phyloP scores from a whole-genome alignment of 2,113 vertebrate species.

The Suricata suricatta region DNA sequence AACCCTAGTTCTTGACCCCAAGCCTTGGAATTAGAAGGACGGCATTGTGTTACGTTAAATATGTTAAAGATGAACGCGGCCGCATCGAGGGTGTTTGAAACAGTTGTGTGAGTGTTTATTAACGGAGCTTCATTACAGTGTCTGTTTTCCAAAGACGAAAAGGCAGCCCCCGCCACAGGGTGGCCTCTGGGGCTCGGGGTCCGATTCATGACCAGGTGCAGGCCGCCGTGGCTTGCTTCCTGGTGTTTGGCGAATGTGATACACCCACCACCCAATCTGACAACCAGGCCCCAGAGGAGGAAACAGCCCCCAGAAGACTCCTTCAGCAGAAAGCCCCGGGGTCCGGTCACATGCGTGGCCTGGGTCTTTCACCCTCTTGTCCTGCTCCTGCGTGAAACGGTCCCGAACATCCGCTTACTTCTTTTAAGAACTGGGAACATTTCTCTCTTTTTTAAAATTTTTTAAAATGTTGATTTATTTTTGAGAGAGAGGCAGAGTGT shows the following conservation, averaged over 20 bases:
- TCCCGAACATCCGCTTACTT: not conserved
- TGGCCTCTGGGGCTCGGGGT: not conserved
- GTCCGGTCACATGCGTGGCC: not conserved
- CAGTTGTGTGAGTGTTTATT: no score
- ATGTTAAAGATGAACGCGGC: not conserved
- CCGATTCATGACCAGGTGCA: not conserved
- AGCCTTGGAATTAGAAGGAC: not conserved
- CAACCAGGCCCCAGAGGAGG: not conserved
- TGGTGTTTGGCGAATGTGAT: not conserved
- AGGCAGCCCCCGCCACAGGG: not conserved
- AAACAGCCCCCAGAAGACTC: accelerated
- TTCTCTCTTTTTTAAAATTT: not conserved
- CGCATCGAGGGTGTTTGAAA: no score
- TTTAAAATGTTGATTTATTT: no score
- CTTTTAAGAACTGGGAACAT: not conserved
- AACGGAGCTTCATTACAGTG: not conserved
- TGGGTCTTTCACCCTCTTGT: not conserved
- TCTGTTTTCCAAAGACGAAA: not conserved
- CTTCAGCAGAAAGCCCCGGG: not conserved
- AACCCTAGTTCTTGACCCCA: not conserved
- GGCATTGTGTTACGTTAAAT: not conserved
- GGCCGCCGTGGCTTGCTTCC: not conserved
- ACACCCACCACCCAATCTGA: accelerated
- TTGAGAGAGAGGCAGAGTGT: no score
- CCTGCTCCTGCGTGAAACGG: not conserved